Base-by-base conservation (phyloP, 1,140 invertebrate species). In the Atopsyche davidsoni region DNA sequence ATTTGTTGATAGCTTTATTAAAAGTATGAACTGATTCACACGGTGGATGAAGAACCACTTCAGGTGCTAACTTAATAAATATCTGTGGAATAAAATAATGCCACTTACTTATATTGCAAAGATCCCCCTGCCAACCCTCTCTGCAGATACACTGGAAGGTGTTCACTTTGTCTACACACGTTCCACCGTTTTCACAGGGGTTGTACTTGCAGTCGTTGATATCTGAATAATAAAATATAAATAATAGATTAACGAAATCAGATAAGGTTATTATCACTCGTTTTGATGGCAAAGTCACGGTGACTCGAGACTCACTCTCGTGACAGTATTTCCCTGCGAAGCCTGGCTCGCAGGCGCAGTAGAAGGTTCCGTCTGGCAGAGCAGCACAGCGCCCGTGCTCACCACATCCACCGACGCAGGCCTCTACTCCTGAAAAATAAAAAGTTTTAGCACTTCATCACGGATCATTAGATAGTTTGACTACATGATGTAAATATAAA, bases 81-180 rank as follows among this genome's bases (percentile, higher is more conserved):
- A 28, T 7, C 6, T 28, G 25, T 28, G 7, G 7, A 28, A 28
- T 28, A 28, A n/a, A 7, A 28, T 7, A 28, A 28, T 22, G 38
- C 43, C 41, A 64, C 68, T 73, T 63, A 81, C 80, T 78, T 70
- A 79, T 75, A 55, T 77, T 78, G 54, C 79, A 81, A n/a, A 79
- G 64, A 32, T 80, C 77, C 1, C 80, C 80, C 54, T 73, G 75
- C 79, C 79, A 83, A 9, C 80, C 80, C 57, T 82, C 79, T 44
- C 75, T 68, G 64, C 90, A 93, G 34, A 82, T 79, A 63, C 90
- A 93, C 46, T 85, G 77, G 64, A 85, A 92, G 0, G 78, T 81
- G 63, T 87, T 86, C 13, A 88, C 75, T 53, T 79, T 70, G 60
- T 89, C 86, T 1, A 85, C 78, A 63, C 86, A 89, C 3, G 79